Conservation (phyloP, 2,888 invertebrate genomes). For the Torymus texanus region DNA sequence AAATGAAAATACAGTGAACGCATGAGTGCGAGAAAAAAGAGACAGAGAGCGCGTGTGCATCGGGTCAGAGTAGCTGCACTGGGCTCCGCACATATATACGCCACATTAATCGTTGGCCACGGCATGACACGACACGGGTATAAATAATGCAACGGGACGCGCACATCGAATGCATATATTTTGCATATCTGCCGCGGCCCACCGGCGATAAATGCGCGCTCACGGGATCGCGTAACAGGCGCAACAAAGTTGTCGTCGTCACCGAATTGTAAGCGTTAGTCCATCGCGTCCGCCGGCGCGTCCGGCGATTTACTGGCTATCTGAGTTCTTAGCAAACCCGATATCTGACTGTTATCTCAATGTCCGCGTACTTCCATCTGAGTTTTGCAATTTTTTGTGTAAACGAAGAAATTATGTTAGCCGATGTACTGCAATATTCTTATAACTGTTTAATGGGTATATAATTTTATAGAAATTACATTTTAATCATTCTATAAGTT, state of each 20-base stretch:
- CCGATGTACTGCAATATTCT: neutral
- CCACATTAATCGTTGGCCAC: conserved; percentile 37
- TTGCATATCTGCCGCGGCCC: conserved; percentile 38
- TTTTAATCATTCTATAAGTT: too few species aligned
- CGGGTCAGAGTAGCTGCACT: neutral
- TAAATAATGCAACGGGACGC: conserved; percentile 48
- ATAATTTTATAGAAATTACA: neutral
- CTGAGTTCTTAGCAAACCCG: conserved; percentile 33
- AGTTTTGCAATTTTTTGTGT: too few species aligned
- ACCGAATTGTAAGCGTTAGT: conserved; percentile 17
- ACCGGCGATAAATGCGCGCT: conserved; percentile 29
- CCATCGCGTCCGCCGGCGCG: neutral
- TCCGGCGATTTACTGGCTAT: conserved; percentile 38
- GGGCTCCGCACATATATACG: conserved; percentile 1
- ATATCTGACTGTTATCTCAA: conserved; percentile 15
- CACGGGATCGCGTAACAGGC: neutral
- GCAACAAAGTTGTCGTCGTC: conserved; percentile 8
- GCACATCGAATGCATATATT: conserved; percentile 37
- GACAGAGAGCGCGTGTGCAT: neutral
- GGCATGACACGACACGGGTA: conserved; percentile 23
- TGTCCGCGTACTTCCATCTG: neutral
- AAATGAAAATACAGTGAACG: conserved; percentile 30
- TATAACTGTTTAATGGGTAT: neutral
- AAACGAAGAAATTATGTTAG: too few species aligned
- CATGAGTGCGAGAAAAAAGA: neutral